These are phyloP conservation scores for Macaria notata DNA, from an alignment of 2,888 invertebrate genomes.

Conservation along the genomic window DNA sequence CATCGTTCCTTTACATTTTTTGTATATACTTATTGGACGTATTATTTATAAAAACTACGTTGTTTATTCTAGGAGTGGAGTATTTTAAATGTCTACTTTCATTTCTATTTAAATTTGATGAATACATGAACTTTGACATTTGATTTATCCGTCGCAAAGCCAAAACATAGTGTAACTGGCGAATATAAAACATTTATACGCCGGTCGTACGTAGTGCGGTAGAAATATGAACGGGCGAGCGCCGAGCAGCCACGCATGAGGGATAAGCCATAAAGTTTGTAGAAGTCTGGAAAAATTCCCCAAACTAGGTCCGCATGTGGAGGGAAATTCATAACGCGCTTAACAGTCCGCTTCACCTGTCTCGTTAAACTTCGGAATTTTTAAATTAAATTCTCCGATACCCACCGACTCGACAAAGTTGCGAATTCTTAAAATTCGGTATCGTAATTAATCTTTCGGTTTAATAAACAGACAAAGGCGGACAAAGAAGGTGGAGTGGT, in stretches of 20 bases:
- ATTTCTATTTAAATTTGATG: slow-evolving; percentile 6
- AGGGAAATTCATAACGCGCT: slow-evolving; percentile 79
- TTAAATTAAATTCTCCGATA: slow-evolving; percentile 79
- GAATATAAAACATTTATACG: slow-evolving; percentile 43
- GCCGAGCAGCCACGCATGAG: slow-evolving; percentile 45
- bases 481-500: slow-evolving; percentile 58
- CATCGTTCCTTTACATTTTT: neutral
- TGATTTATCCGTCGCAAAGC: slow-evolving; percentile 36
- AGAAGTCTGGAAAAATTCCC: slow-evolving; percentile 69
- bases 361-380: slow-evolving; percentile 80
- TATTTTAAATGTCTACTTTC: neutral
- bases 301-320: slow-evolving; percentile 66
- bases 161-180: slow-evolving; percentile 33
- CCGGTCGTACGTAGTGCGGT: slow-evolving; percentile 25
- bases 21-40: neutral
- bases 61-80: neutral
- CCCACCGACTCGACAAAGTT: slow-evolving; percentile 70
- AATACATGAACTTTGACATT: slow-evolving; percentile 36
- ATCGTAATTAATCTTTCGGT: slow-evolving; percentile 75
- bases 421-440: slow-evolving; percentile 75
- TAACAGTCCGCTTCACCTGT: slow-evolving; percentile 78
- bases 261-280: slow-evolving; percentile 71
- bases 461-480: slow-evolving; percentile 67
- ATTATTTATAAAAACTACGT: neutral
- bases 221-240: slow-evolving; percentile 45